Base-by-base conservation (phyloP, 2,888 invertebrate species). In the Caenorhabditis sp. region DNA sequence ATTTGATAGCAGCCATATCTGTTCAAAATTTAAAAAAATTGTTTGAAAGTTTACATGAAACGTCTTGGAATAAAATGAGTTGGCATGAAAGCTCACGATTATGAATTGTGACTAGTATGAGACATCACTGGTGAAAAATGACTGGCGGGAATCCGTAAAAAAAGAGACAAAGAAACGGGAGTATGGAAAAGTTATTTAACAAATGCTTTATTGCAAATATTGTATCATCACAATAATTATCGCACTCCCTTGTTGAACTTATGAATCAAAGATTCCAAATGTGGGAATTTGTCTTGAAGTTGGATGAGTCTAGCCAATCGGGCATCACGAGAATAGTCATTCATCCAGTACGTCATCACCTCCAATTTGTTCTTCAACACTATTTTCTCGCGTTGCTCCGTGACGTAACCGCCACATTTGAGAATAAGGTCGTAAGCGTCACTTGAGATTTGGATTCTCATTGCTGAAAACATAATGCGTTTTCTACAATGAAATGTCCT, bases 371-470 rank as follows among this genome's bases (percentile, higher is more conserved):
- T 77, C 41, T 79, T 80, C 43, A 82, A 45, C 3, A 52, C 32
- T 8, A 82, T 55, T n/a, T 78, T 78, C 22, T 76, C 80, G 24
- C 82, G n/a, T 17, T 66, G 72, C 26, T 71, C 62, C 2, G 72
- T 74, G 1, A 71, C 75, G 61, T 59, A 82, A 53, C 82, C 82
- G 17, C 72, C 79, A 30, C 79, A 80, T 22, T 72, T 65, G 27
- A 72, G 41, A 32, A 82, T 68, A 1, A 80, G 55, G 11, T 79
- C 70, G 55, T 77, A 78, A 17, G 70, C 46, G n/a, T 74, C 73
- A 24, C 62, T 70, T 1, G 80, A 80, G 8, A 80, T 46, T 72
- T 82, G 80, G 20, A 82, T 78, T 71, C 43, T 70, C 81, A 82
- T 79, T 2, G 81, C 82, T 82, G 58, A 41, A 82, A 65, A 9